phyloP scores from a whole-genome alignment of 2,888 invertebrate genomes.

The Diarsia dahlii region DNA sequence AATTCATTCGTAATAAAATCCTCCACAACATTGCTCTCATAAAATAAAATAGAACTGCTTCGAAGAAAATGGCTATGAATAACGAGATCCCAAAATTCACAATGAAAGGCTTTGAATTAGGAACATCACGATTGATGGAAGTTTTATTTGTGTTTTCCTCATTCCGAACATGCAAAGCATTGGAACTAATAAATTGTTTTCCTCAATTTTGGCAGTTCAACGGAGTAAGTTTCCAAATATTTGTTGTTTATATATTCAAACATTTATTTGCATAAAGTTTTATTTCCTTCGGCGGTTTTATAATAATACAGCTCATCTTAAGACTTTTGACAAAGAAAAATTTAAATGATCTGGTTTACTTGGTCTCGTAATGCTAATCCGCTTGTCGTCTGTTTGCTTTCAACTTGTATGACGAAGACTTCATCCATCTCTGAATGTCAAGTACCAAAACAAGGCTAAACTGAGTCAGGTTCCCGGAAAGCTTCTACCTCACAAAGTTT shows the following conservation, averaged over 20 bases:
- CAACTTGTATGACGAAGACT: constrained; percentile 7
- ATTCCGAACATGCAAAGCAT: background rate
- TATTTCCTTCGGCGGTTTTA: background rate
- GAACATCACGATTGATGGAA: background rate
- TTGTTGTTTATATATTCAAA: constrained; percentile 4
- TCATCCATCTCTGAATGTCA: constrained; percentile 17
- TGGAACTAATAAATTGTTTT: background rate
- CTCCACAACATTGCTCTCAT: background rate
- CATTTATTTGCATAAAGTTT: constrained; percentile 22
- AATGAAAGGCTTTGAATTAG: background rate
- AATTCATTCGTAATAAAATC: constrained; percentile 19
- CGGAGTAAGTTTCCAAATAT: background rate
- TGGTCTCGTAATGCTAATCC: constrained; percentile 1
- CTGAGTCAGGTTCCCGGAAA: background rate
- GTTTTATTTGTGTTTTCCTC: constrained; percentile 3
- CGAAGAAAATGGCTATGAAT: background rate
- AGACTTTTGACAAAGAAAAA: background rate
- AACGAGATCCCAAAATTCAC: background rate
- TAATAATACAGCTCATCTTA: constrained; percentile 21
- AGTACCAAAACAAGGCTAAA: constrained; percentile 11
- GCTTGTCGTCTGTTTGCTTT: constrained; percentile 16
- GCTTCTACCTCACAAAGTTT: constrained; percentile 19
- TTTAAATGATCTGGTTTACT: constrained; percentile 24
- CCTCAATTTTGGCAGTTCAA: background rate
- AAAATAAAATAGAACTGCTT: constrained; percentile 5